These are phyloP conservation scores for Sprattus sprattus DNA, from an alignment of 2,113 vertebrate genomes.

Conservation along the genomic window DNA sequence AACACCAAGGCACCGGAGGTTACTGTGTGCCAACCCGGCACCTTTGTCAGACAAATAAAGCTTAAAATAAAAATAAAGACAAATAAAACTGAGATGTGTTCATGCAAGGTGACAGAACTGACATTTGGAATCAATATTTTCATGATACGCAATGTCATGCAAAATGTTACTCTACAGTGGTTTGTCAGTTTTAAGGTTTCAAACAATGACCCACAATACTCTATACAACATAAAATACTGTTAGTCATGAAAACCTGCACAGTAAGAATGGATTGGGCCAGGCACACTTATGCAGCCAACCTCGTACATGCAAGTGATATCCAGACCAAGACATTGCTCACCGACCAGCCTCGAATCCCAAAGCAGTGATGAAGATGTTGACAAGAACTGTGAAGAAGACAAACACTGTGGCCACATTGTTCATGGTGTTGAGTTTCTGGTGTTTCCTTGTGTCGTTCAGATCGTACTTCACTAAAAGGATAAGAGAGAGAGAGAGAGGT, in stretches of 20 bases:
- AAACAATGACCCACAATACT: background rate
- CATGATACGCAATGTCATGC: background rate
- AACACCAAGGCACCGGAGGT: background rate
- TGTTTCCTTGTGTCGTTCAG: slow-evolving; percentile 85
- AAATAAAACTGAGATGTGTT: background rate
- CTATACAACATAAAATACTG: background rate
- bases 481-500: background rate
- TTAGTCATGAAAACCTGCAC: background rate
- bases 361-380: slow-evolving; percentile 90
- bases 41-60: background rate
- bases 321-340: slow-evolving; percentile 13
- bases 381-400: slow-evolving; percentile 89
- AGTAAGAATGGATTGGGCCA: background rate
- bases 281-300: background rate
- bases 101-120: background rate
- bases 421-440: slow-evolving; percentile 78
- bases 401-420: slow-evolving; percentile 82
- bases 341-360: slow-evolving; percentile 73
- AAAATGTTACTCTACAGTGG: background rate
- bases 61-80: background rate
- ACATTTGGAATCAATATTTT: background rate
- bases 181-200: no score
- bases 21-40: background rate
- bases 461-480: slow-evolving; percentile 82
- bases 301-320: background rate